Conservation (phyloP, 1,140 invertebrate genomes). For the Aradophagus sp. region DNA sequence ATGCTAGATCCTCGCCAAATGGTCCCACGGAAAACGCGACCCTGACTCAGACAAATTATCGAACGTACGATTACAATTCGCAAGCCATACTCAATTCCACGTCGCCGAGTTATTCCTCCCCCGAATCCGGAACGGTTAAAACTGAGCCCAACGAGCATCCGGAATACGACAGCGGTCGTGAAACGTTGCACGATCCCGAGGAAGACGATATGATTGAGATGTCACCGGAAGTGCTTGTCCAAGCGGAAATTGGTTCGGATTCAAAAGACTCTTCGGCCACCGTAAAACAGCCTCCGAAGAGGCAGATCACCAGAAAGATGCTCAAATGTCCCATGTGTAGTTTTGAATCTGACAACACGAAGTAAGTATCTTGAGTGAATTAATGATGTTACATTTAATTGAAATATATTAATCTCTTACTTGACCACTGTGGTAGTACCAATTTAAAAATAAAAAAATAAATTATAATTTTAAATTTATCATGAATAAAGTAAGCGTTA, state of each 20-base stretch:
- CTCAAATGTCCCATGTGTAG: constrained; percentile 25
- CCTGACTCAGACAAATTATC: not conserved
- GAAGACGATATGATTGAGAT: constrained; percentile 33
- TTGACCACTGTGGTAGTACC: no score
- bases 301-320: constrained; percentile 14
- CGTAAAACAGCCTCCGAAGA: constrained; percentile 9
- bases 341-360: constrained; percentile 23
- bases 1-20: not conserved
- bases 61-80: constrained; percentile 6
- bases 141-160: constrained; percentile 22
- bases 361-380: constrained; percentile 17
- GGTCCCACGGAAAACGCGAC: constrained; percentile 1
- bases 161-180: constrained; percentile 23
- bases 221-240: constrained; percentile 32
- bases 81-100: not conserved
- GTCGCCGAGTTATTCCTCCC: constrained; percentile 1
- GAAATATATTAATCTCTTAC: not conserved
- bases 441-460: no score
- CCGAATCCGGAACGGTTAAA: constrained; percentile 13
- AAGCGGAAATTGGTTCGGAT: constrained; percentile 13
- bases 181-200: constrained; percentile 22
- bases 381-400: not conserved
- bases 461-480: no score
- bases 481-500: no score
- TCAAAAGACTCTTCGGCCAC: constrained; percentile 1